Base-by-base conservation (phyloP, 2,888 invertebrate species). In the Myopa tessellatipennis region DNA sequence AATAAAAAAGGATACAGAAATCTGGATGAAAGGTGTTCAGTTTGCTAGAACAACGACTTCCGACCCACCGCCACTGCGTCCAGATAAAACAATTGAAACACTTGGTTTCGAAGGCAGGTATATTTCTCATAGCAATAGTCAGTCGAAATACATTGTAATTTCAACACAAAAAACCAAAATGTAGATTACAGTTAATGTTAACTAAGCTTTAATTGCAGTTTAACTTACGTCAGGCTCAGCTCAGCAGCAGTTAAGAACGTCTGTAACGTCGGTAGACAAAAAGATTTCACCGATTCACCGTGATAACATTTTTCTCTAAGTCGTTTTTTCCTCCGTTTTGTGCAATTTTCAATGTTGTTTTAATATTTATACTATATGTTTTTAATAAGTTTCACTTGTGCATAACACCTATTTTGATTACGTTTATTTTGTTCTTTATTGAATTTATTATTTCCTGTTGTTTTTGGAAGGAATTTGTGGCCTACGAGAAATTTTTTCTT, bases 211-310 rank as follows among this genome's bases (percentile, higher is more conserved):
- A 58, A 60, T n/a, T 68, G 36, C 58, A 58, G 55, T 12, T 14
- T 58, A 75, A 75, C 69, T 75, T 75, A 69, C 69, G n/a, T 68
- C 75, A 69, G 34, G 58, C 60, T 52, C 40, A 58, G 69, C 60
- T 26, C 65, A n/a, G 16, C 18, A 18, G 26, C 68, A 16, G 74
- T 58, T 55, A 36, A 26, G n/a, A 40, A 50, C 50, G 63, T 26
- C 34, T 38, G 60, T 38, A 60, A 60, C 72, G 74, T 50, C 52
- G 34, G 8, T 68, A 40, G 36, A 68, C 38, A 55, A 60, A 75
- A 65, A 65, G 58, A n/a, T 40, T 68, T 69, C 75, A 75, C 60
- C 75, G 61, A 75, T 55, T 69, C 60, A 75, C 69, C 69, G 69
- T n/a, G 68, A 69, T 58, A 69, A 75, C 68, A 68, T 69, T 75